Evolutionary conservation across 2,888 invertebrate species (phyloP).

Genomic region (Melieria picta): DNA sequence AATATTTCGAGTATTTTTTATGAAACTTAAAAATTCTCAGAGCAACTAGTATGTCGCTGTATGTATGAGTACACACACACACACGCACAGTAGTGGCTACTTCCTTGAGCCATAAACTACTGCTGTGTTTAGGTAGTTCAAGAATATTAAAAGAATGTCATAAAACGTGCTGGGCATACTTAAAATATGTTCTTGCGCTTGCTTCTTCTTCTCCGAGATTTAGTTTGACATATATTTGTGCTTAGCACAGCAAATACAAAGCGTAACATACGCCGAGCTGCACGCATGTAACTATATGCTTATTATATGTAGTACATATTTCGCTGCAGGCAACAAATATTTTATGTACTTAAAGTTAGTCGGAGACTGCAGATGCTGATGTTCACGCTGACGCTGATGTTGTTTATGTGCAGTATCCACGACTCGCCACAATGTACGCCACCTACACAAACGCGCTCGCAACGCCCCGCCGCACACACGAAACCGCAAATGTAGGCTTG

Average conservation of each 20-base stretch:
- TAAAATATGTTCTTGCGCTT: conserved; percentile 1
- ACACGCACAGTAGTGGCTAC: neutral
- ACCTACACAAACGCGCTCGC: neutral
- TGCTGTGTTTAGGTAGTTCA: neutral
- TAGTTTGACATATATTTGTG: conserved; percentile 56
- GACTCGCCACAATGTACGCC: too few species aligned
- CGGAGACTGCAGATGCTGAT: neutral
- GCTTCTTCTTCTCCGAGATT: conserved; percentile 44
- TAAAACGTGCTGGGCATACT: conserved; percentile 21
- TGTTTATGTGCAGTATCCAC: neutral
- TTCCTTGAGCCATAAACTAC: too few species aligned
- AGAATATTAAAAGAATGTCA: conserved; percentile 1
- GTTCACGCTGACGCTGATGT: neutral
- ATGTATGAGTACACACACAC: neutral
- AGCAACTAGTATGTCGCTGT: too few species aligned
- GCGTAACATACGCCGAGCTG: conserved; percentile 41
- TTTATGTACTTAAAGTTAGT: conserved; percentile 36
- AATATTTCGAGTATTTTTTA: too few species aligned
- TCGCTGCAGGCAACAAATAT: conserved; percentile 59
- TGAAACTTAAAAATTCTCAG: too few species aligned
- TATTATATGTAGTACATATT: conserved; percentile 29
- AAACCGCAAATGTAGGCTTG: neutral
- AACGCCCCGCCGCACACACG: neutral
- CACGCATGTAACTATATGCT: too few species aligned
- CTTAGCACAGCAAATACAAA: conserved; percentile 61